phyloP scores from a whole-genome alignment of 2,113 vertebrate genomes.

The Clarias gariepinus region DNA sequence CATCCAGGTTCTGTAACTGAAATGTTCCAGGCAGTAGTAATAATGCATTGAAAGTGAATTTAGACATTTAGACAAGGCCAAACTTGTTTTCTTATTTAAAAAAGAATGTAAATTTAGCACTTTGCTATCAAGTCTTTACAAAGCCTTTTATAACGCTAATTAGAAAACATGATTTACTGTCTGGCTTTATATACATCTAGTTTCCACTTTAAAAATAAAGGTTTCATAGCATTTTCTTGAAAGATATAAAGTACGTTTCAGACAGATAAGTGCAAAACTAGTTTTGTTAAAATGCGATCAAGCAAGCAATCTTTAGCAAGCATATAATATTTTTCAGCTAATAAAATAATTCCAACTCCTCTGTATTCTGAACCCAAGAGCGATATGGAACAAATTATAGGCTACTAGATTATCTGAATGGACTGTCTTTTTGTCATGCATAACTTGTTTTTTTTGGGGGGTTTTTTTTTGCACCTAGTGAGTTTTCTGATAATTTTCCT shows the following conservation, averaged over 20 bases:
- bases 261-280: not conserved
- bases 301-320: not conserved
- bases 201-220: not conserved
- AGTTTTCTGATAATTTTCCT: conserved; percentile 14
- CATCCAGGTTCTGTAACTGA: too few relatives aligned
- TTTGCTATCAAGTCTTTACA: not conserved
- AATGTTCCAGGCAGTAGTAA: too few relatives aligned
- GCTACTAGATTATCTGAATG: too few relatives aligned
- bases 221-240: not conserved
- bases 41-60: too few relatives aligned
- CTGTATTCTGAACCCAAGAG: not conserved
- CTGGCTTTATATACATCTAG: not conserved
- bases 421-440: not conserved
- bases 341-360: not conserved
- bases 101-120: not conserved
- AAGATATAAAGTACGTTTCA: not conserved
- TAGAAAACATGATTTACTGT: too few relatives aligned
- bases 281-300: not conserved
- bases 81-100: too few relatives aligned
- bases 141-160: too few relatives aligned
- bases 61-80: too few relatives aligned
- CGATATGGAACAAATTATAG: not conserved
- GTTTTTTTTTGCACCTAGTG: conserved; percentile 7
- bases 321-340: not conserved
- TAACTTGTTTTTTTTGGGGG: not conserved